Evolutionary conservation across 2,113 vertebrate species (phyloP).

Genomic region (Rutilus rutilus): DNA sequence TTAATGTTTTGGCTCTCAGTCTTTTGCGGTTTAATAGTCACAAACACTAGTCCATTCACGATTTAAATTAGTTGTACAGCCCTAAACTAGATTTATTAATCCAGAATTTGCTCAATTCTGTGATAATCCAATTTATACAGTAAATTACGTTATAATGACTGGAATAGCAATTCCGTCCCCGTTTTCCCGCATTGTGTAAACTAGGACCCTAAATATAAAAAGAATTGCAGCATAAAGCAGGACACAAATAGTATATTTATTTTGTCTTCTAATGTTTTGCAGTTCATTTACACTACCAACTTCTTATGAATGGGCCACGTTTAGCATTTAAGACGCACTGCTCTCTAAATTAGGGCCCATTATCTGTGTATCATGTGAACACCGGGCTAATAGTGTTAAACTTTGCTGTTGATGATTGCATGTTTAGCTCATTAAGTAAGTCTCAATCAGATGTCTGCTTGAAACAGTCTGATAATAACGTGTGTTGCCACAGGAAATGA

Average conservation of each 20-base stretch:
- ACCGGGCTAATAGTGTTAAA: background rate
- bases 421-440: slow-evolving; percentile 46
- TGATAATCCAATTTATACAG: background rate
- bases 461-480: slow-evolving; percentile 23
- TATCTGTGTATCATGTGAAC: slow-evolving; percentile 26
- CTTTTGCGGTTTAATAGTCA: no score
- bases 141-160: background rate
- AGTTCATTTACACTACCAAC: background rate
- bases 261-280: background rate
- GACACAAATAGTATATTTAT: background rate
- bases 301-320: background rate
- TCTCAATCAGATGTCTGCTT: slow-evolving; percentile 42
- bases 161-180: background rate
- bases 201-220: no score
- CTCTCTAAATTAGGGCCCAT: background rate
- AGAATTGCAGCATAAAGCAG: background rate
- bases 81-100: background rate
- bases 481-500: slow-evolving; percentile 33
- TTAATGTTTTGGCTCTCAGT: no score
- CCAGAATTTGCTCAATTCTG: background rate
- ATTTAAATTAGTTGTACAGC: background rate
- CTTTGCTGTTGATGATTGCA: slow-evolving; percentile 44
- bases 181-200: background rate
- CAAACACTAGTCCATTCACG: background rate
- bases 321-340: no score